These are phyloP conservation scores for Enteromius afrohamiltoni DNA, from an alignment of 2,797 vertebrate genomes.

Conservation along the genomic window DNA sequence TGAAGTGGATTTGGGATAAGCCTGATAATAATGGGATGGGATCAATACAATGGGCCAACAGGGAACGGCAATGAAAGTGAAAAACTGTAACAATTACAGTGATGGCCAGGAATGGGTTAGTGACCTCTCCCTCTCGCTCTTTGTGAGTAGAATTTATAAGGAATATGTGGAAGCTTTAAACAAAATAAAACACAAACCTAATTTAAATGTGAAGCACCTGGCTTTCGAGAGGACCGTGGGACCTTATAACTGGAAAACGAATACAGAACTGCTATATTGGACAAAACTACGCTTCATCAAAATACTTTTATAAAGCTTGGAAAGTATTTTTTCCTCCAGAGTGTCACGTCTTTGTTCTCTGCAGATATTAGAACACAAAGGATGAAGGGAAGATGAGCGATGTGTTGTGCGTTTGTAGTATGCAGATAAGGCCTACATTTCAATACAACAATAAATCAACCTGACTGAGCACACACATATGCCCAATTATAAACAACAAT, in stretches of 20 bases:
- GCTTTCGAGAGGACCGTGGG: not conserved
- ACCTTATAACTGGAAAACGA: slow-evolving; percentile 20
- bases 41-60: slow-evolving; percentile 76
- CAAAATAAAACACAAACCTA: not conserved
- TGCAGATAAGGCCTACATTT: slow-evolving; percentile 57
- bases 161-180: not conserved
- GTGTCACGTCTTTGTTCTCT: slow-evolving; percentile 24
- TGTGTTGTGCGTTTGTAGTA: slow-evolving; percentile 59
- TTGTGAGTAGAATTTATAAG: slow-evolving; percentile 2
- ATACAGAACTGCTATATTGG: not conserved
- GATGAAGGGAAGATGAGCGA: slow-evolving; percentile 41
- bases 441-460: slow-evolving; percentile 57
- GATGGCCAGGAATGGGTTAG: slow-evolving; percentile 72
- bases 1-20: slow-evolving; percentile 74
- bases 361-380: slow-evolving; percentile 21
- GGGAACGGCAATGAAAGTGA: slow-evolving; percentile 76
- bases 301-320: not conserved
- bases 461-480: slow-evolving; percentile 45
- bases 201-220: not conserved
- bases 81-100: slow-evolving; percentile 78
- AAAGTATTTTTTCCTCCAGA: slow-evolving; percentile 1
- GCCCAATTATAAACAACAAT: slow-evolving; percentile 63
- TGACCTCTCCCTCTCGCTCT: slow-evolving; percentile 71
- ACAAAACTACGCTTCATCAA: not conserved
- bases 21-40: slow-evolving; percentile 78